Evolutionary conservation across 2,113 vertebrate species (phyloP), one percentile per base, ranked within the genome.

Genomic region (Epinephelus fuscoguttatus): DNA sequence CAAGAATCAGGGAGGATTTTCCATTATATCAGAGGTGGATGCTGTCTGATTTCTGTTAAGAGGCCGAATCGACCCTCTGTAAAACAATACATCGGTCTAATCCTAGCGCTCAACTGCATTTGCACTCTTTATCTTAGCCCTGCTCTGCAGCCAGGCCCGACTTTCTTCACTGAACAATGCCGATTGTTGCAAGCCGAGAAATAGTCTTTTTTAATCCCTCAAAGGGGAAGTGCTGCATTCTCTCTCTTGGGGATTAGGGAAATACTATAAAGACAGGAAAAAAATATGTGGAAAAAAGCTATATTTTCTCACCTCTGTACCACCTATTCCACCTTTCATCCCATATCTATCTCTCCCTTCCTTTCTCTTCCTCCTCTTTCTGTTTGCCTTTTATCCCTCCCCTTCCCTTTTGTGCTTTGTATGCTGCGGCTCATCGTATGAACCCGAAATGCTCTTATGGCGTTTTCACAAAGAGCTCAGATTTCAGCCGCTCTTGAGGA

Each of bases 401-500:
- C 61, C 74, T 56, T 63, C 57, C 57, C 37, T 72, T 64, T 60
- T 78, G 71, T 74, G 55, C 87, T 90, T 89, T 91, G 90, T 90
- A 47, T 55, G 69, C 86, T 3, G 61, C 30, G 8, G 75, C 82
- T 92, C 84, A 82, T 69, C 67, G 4, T 64, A 73, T 78, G 82
- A 90, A 88, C 85, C 80, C 27, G 14, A 91, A 92, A 92, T 85
- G 75, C 84, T 91, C 90, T 92, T 68, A 81, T 75, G 76, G 42
- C 67, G 49, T 86, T 88, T 90, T 88, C 75, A 84, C 88, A 90
- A 85, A 90, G 88, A 66, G 85, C 84, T 91, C 79, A 4, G 63
- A 88, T 94, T 93, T 93, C 91, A 82, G 88, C 83, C 56, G n/a
- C 84, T 89, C 85, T 88, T 56, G 27, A 82, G 82, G 67, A 89